phyloP scores from a whole-genome alignment of 2,797 vertebrate genomes.

The Sus cebifrons region DNA sequence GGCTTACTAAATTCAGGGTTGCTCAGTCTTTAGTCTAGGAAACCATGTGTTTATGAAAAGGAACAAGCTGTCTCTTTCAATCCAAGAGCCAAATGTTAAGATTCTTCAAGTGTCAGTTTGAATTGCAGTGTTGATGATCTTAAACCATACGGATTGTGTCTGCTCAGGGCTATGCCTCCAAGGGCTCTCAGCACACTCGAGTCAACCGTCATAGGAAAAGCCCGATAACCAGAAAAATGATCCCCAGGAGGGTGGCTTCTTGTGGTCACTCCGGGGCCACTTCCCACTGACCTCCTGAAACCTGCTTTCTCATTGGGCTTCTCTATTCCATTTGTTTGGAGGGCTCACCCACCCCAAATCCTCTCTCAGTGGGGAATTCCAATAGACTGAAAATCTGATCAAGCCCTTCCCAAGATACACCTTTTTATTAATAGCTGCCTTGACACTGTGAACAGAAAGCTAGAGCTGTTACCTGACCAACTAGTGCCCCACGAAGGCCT shows the following conservation, averaged over 20 bases:
- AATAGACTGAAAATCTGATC: not conserved
- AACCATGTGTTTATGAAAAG: constrained; percentile 55
- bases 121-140: constrained; percentile 9
- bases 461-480: not conserved
- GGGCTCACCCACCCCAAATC: not conserved
- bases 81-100: constrained; percentile 68
- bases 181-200: fast-evolving
- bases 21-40: constrained; percentile 52
- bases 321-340: not conserved
- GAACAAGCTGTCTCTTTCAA: constrained; percentile 73
- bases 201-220: not conserved
- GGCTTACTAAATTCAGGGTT: constrained; percentile 65
- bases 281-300: not conserved
- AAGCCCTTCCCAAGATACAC: not conserved
- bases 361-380: not conserved
- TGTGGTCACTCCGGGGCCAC: not conserved
- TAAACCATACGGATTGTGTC: not conserved
- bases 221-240: not conserved
- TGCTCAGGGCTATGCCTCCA: not conserved
- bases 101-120: constrained; percentile 70
- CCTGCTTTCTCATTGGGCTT: not conserved
- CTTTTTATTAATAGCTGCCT: not conserved
- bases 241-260: not conserved
- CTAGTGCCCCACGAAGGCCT: not conserved
- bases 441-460: not conserved